Conservation (phyloP, 2,888 invertebrate genomes). For the Petrolisthes cinctipes region DNA sequence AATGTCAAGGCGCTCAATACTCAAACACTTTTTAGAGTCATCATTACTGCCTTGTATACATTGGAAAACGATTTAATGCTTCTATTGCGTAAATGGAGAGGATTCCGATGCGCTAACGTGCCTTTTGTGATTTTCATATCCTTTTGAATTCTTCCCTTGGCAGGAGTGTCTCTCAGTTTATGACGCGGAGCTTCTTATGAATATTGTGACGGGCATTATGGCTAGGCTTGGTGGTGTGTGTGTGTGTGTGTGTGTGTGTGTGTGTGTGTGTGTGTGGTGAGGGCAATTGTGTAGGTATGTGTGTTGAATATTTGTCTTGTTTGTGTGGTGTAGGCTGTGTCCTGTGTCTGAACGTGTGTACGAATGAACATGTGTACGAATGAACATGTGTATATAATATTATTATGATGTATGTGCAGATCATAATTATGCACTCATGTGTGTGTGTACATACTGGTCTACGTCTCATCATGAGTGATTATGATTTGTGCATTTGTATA, state of each 20-base stretch:
- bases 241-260: slow-evolving; percentile 1
- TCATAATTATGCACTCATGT: too few species aligned
- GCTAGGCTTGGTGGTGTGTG: slow-evolving; percentile 23
- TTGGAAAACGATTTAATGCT: slow-evolving; percentile 59
- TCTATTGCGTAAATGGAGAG: slow-evolving; percentile 60
- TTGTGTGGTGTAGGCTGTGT: too few species aligned
- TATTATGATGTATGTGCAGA: too few species aligned
- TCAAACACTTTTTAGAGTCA: slow-evolving; percentile 57
- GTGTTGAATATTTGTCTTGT: too few species aligned
- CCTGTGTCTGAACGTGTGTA: too few species aligned
- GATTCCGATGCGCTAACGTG: slow-evolving; percentile 59
- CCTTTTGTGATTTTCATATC: slow-evolving; percentile 60
- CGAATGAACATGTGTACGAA: too few species aligned
- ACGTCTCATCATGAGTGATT: too few species aligned
- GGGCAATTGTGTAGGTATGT: background rate
- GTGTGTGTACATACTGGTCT: too few species aligned
- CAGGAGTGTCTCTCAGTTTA: slow-evolving; percentile 23
- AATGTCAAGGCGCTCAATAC: slow-evolving; percentile 57
- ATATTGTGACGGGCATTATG: slow-evolving; percentile 50
- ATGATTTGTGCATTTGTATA: too few species aligned
- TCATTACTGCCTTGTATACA: slow-evolving; percentile 61
- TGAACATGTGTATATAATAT: too few species aligned
- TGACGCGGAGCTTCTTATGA: slow-evolving; percentile 41
- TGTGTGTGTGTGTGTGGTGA: slow-evolving; percentile 1
- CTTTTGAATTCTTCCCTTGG: slow-evolving; percentile 40